phyloP scores from a whole-genome alignment of 2,113 vertebrate species.

The Pterocles orientalis region DNA sequence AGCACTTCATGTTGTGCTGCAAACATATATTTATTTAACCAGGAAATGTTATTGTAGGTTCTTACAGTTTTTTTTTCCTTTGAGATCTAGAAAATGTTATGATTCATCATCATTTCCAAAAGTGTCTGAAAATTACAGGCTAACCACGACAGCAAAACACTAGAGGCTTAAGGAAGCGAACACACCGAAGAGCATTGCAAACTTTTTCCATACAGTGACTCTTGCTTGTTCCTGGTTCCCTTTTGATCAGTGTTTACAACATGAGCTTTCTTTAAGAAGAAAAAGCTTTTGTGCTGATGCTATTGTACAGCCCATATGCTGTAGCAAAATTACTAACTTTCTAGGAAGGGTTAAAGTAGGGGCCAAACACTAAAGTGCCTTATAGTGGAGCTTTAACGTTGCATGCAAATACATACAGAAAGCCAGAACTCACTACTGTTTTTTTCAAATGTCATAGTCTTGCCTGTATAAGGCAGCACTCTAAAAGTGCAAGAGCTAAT shows the following conservation, averaged over 20 bases:
- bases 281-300: conserved; percentile 45
- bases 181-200: neutral
- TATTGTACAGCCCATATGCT: neutral
- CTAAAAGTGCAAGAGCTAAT: neutral
- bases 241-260: conserved; percentile 62
- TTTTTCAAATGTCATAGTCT: neutral
- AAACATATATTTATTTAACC: conserved; percentile 75
- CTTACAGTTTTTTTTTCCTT: conserved; percentile 11
- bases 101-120: conserved; percentile 67
- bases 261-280: conserved; percentile 35
- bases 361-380: neutral
- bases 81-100: conserved; percentile 57
- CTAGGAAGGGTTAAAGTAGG: conserved; percentile 53
- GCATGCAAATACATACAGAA: neutral
- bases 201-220: conserved; percentile 34
- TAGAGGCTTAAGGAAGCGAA: conserved; percentile 24
- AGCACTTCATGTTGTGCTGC: conserved; percentile 44
- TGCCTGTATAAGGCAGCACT: neutral
- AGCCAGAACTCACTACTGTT: neutral
- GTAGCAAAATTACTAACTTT: neutral
- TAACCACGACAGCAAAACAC: neutral
- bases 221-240: neutral
- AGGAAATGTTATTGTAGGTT: conserved; percentile 63
- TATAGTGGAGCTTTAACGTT: neutral
- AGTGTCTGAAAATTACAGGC: conserved; percentile 64